Conservation (phyloP, 2,797 vertebrate species). For the Pteronotus mesoamericanus region DNA sequence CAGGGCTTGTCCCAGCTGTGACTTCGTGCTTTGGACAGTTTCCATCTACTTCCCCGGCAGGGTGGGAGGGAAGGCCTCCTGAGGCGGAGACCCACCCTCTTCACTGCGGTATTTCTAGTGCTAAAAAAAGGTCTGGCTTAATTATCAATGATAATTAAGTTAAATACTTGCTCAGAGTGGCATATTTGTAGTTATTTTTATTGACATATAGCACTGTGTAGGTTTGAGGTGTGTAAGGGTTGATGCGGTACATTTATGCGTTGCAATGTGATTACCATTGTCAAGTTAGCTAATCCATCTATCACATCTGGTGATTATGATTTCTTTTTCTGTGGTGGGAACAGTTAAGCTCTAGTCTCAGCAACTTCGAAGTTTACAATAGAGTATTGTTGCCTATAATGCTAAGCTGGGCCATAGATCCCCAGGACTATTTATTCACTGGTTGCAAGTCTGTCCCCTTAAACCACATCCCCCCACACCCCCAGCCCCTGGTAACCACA, state of each 20-base stretch:
- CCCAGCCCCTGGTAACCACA: too few species aligned
- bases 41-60: background rate
- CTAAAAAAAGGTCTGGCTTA: background rate
- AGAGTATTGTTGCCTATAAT: background rate
- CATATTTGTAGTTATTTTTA: background rate
- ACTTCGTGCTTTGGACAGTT: background rate
- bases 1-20: background rate
- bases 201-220: background rate
- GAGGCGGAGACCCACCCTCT: background rate
- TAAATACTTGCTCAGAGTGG: background rate
- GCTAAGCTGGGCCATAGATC: background rate
- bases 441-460: background rate
- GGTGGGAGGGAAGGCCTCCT: background rate
- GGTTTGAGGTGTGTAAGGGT: background rate
- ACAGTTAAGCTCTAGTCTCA: background rate
- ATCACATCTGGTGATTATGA: background rate
- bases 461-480: background rate
- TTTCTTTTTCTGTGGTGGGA: background rate
- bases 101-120: background rate
- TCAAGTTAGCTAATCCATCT: background rate
- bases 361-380: background rate
- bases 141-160: background rate
- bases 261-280: background rate
- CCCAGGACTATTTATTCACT: background rate
- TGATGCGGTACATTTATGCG: background rate